phyloP scores from a whole-genome alignment of 1,140 invertebrate species.

The Papilio xuthus region DNA sequence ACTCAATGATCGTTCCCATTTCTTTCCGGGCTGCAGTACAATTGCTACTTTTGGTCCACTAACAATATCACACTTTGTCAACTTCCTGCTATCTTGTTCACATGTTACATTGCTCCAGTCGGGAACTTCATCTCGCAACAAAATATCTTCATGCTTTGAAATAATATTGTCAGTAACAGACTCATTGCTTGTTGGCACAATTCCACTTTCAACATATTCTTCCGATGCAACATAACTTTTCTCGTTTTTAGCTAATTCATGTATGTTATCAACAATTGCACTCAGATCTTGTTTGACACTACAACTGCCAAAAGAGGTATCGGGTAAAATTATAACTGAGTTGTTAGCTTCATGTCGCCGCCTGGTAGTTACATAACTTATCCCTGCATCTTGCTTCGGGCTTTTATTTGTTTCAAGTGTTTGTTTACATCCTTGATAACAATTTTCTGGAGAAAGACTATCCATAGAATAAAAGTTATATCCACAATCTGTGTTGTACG shows the following conservation, averaged over 20 bases:
- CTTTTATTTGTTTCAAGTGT: conserved; percentile 42
- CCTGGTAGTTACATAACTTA: conserved; percentile 70
- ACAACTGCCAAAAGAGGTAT: conserved; percentile 52
- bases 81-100: neutral
- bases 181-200: neutral
- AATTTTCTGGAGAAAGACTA: neutral
- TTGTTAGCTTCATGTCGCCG: conserved; percentile 60
- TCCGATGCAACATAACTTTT: conserved; percentile 33
- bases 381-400: conserved; percentile 47
- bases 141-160: neutral
- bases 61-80: conserved; percentile 21
- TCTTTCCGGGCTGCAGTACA: conserved; percentile 74
- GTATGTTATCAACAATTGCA: conserved; percentile 56
- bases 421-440: conserved; percentile 19
- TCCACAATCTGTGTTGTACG: neutral
- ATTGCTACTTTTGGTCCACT: conserved; percentile 57
- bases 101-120: neutral
- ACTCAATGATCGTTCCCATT: conserved; percentile 77
- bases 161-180: neutral
- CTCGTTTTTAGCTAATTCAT: conserved; percentile 34
- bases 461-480: conserved; percentile 1
- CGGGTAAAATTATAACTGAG: conserved; percentile 53
- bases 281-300: conserved; percentile 57
- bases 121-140: neutral
- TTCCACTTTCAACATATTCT: conserved; percentile 6